Evolutionary conservation across 2,797 vertebrate genomes (phyloP).

Genomic region (Todus mexicanus): DNA sequence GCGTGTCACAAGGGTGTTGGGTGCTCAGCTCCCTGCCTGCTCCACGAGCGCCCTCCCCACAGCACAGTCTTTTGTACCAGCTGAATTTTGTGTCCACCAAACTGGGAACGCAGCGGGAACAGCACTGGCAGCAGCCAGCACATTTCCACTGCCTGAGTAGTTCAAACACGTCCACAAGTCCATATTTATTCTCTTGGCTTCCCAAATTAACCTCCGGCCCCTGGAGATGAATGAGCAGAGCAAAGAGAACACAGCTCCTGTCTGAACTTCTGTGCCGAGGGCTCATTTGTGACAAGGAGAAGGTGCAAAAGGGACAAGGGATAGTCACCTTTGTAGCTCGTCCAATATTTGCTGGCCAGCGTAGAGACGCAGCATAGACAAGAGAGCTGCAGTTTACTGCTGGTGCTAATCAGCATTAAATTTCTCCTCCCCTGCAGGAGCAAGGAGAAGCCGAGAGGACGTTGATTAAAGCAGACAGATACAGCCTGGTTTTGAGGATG

Average conservation of each 20-base stretch:
- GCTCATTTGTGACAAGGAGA: background rate
- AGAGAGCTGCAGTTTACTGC: background rate
- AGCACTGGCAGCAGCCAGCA: background rate
- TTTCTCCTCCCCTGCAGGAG: background rate
- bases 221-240: background rate
- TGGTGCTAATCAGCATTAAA: background rate
- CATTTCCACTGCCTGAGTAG: background rate
- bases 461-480: background rate
- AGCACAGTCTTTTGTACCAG: background rate
- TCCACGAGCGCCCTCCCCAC: background rate
- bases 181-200: background rate
- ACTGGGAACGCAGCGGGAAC: background rate
- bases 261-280: background rate
- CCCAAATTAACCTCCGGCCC: background rate
- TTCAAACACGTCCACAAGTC: background rate
- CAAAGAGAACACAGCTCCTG: accelerated
- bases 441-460: background rate
- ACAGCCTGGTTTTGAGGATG: background rate
- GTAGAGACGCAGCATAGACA: background rate
- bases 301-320: background rate
- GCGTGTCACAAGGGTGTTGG: background rate
- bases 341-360: background rate
- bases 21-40: background rate
- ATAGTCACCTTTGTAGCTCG: background rate
- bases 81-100: background rate